Evolutionary conservation across 2,888 invertebrate genomes (phyloP).

Genomic region (Xestia c-nigrum): DNA sequence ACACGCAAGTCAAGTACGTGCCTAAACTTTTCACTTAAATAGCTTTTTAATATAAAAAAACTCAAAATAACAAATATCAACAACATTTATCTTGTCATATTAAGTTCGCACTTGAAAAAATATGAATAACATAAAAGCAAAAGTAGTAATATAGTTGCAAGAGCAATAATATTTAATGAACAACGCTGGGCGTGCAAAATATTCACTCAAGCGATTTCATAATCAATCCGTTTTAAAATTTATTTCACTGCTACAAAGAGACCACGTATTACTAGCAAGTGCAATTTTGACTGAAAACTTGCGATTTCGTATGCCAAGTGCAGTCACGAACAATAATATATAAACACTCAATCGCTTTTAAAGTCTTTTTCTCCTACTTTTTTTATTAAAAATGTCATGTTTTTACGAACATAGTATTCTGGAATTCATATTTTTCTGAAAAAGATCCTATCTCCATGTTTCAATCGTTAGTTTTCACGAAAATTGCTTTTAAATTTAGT

Average conservation of each 20-base stretch:
- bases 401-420: no score
- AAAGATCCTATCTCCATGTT: no score
- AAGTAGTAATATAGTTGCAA: not conserved
- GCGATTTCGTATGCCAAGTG: not conserved
- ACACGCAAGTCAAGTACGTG: not conserved
- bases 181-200: not conserved
- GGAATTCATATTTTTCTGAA: no score
- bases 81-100: not conserved
- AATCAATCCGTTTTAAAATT: conserved; percentile 13
- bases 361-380: no score
- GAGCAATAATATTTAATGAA: conserved; percentile 9
- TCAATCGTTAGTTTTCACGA: no score
- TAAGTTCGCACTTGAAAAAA: conserved; percentile 1
- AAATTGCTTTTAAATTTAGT: no score
- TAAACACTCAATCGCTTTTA: no score
- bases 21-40: not conserved
- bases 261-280: not conserved
- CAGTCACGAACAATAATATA: no score
- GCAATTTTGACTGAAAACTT: conserved; percentile 15
- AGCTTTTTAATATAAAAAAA: not conserved
- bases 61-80: not conserved
- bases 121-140: not conserved
- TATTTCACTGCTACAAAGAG: not conserved
- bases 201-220: conserved; percentile 17
- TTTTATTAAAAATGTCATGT: no score